Percentiles rank a stretch among this genome's conserved stretches.
Evolutionary conservation across 1,140 invertebrate genomes (phyloP).

Genomic region (Ganaspis sp.): DNA sequence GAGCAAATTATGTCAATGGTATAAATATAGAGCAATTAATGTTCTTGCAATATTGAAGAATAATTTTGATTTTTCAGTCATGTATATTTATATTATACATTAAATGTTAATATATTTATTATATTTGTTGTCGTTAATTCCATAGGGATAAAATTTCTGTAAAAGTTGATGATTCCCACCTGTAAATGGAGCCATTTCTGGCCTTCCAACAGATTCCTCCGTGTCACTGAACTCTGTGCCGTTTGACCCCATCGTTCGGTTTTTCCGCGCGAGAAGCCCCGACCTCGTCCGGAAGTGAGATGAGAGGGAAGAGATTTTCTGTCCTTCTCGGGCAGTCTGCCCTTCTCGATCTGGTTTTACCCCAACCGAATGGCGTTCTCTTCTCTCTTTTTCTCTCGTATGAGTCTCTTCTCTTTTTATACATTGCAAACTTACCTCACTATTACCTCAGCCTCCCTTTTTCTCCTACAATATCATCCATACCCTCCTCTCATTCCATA

Average conservation of each 20-base stretch:
- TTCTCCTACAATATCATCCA: background rate
- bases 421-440: slow-evolving; percentile 31
- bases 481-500: background rate
- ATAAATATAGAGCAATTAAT: too few relatives aligned
- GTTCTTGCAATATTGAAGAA: too few relatives aligned
- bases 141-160: too few relatives aligned
- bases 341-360: slow-evolving; percentile 38
- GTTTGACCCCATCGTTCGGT: slow-evolving; percentile 71
- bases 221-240: slow-evolving; percentile 71
- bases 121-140: too few relatives aligned
- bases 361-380: slow-evolving; percentile 34
- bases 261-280: slow-evolving; percentile 71
- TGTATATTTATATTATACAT: too few relatives aligned
- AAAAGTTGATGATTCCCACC: too few relatives aligned
- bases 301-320: slow-evolving; percentile 45
- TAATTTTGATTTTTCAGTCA: too few relatives aligned
- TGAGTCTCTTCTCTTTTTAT: slow-evolving; percentile 37
- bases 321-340: slow-evolving; percentile 48
- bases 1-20: too few relatives aligned
- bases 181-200: background rate
- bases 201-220: slow-evolving; percentile 63
- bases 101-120: too few relatives aligned
- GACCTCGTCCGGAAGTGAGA: slow-evolving; percentile 65
- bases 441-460: slow-evolving; percentile 2
- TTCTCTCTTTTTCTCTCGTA: slow-evolving; percentile 33